A percentile compares a stretch with the other conserved stretches of the same genome.
Evolutionary conservation across 2,888 invertebrate genomes (phyloP).

Genomic region (Caradrina clavipalpis): DNA sequence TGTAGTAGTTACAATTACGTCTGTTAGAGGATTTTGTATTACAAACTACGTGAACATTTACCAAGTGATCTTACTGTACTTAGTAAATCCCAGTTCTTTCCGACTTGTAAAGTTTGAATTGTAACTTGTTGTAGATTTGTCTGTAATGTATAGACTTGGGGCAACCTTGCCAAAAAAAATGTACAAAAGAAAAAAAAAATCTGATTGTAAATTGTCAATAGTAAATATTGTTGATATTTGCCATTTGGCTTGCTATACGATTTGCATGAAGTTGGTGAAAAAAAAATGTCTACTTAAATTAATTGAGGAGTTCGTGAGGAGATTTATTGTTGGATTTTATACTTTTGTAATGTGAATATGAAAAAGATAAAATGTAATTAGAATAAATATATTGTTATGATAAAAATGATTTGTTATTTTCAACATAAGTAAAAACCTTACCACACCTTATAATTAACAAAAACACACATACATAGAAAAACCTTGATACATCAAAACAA

Average conservation of each 20-base stretch:
- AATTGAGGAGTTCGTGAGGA: conserved; percentile 46
- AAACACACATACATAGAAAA: conserved; percentile 18
- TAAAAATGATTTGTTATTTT: conserved; percentile 31
- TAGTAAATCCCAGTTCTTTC: conserved; percentile 46
- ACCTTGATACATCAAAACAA: not conserved
- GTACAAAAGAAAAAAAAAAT: conserved; percentile 12
- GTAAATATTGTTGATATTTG: conserved; percentile 33
- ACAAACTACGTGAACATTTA: conserved; percentile 42
- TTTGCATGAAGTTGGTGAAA: conserved; percentile 44
- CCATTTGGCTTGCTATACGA: conserved; percentile 42
- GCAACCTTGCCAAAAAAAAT: conserved; percentile 33
- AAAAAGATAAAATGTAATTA: conserved; percentile 38
- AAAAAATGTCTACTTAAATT: conserved; percentile 37
- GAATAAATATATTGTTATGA: conserved; percentile 49
- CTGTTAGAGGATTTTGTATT: conserved; percentile 45
- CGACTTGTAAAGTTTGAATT: conserved; percentile 43
- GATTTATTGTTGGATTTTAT: conserved; percentile 57
- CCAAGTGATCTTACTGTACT: conserved; percentile 43
- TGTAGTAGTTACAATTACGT: conserved; percentile 63
- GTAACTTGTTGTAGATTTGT: conserved; percentile 49
- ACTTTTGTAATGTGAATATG: conserved; percentile 60
- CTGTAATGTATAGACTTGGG: conserved; percentile 40
- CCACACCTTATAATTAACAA: conserved; percentile 3
- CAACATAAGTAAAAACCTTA: not conserved
- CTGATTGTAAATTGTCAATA: conserved; percentile 41